Percentiles rank a stretch among this genome's conserved stretches.
Evolutionary conservation across 53 echinoderm and acorn worm species (phyloP).

Genomic region (Holothuria scabra): DNA sequence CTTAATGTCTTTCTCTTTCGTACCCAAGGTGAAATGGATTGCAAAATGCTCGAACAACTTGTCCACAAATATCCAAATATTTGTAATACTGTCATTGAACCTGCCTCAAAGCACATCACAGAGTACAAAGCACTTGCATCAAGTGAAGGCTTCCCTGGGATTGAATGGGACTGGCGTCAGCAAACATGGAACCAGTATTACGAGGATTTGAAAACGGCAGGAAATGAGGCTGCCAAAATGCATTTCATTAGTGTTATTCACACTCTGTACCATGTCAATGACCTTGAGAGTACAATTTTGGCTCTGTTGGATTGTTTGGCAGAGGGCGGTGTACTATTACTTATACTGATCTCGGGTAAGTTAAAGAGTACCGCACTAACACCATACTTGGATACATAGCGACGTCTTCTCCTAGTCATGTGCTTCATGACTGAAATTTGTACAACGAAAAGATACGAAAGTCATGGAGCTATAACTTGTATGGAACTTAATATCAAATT

Average conservation of each 20-base stretch:
- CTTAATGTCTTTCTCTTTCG: not conserved
- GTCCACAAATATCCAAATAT: conserved; percentile 54
- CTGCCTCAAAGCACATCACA: conserved; percentile 52
- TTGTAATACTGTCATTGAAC: conserved; percentile 75
- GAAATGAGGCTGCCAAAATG: conserved; percentile 24
- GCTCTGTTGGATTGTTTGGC: conserved; percentile 62
- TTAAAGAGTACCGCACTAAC: not conserved
- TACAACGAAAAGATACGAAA: no score
- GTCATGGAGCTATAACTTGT: no score
- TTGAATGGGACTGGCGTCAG: conserved; percentile 62
- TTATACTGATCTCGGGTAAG: conserved; percentile 68
- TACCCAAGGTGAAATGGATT: conserved; percentile 60
- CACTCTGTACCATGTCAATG: conserved; percentile 72
- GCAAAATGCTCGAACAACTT: conserved; percentile 58
- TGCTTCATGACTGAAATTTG: no score
- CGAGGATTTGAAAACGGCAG: conserved; percentile 29
- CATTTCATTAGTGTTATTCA: conserved; percentile 85
- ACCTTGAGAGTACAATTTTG: conserved; percentile 53
- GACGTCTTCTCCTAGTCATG: no score
- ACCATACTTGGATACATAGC: no score
- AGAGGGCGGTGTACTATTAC: conserved; percentile 62
- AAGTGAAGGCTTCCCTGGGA: conserved; percentile 19
- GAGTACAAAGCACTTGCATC: conserved; percentile 62
- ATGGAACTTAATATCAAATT: no score
- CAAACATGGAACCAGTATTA: conserved; percentile 60